These are phyloP conservation scores for Helobdella robusta DNA, from an alignment of 2,888 invertebrate species.

Conservation along the genomic window DNA sequence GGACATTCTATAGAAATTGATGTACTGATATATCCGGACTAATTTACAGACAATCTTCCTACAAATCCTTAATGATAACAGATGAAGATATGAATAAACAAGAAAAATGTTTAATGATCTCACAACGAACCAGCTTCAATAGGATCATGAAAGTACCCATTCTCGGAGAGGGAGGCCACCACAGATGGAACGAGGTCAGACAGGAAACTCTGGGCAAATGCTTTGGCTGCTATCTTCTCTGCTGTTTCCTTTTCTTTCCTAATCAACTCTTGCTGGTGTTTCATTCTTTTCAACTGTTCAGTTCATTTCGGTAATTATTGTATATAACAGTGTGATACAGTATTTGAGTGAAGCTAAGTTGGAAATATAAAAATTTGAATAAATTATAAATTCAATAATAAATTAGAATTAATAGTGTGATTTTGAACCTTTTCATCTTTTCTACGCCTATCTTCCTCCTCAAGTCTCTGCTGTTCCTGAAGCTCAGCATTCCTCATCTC, in stretches of 20 bases:
- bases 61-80: too few relatives aligned
- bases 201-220: slow-evolving; percentile 74
- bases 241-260: slow-evolving; percentile 65
- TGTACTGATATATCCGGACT: too few relatives aligned
- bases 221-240: slow-evolving; percentile 69
- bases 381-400: too few relatives aligned
- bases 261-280: slow-evolving; percentile 61
- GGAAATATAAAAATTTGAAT: too few relatives aligned
- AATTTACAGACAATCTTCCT: too few relatives aligned
- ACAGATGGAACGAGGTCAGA: slow-evolving; percentile 75
- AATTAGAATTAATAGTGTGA: too few relatives aligned
- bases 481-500: slow-evolving; percentile 70
- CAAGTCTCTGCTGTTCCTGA: slow-evolving; percentile 69
- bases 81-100: too few relatives aligned
- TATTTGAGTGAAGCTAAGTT: too few relatives aligned
- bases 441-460: slow-evolving; percentile 62
- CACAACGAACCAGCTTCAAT: slow-evolving; percentile 54
- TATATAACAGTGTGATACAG: too few relatives aligned
- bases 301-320: too few relatives aligned
- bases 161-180: slow-evolving; percentile 67
- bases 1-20: too few relatives aligned
- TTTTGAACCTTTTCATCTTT: slow-evolving; percentile 49
- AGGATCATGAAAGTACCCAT: slow-evolving; percentile 59
- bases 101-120: not conserved
- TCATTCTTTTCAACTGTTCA: slow-evolving; percentile 62